Base-by-base conservation (phyloP, 2,888 invertebrate species). In the Timema cristinae region DNA sequence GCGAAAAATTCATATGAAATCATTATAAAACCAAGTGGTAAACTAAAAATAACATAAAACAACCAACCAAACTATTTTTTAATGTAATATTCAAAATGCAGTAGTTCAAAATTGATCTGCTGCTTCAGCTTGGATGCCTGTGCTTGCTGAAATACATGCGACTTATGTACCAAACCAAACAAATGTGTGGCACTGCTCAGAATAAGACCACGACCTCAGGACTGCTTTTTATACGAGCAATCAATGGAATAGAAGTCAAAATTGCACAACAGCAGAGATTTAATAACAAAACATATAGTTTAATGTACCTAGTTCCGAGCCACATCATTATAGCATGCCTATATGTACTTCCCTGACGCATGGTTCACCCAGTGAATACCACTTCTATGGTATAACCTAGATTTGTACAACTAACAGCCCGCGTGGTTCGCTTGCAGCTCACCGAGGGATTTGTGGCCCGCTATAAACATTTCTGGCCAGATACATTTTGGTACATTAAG, bases 121-220 rank as follows among this genome's bases (percentile, higher is more conserved):
- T 48, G 71, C 69, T 72, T 70, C 72, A 70, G 68, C 59, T 67
- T 70, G 70, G 59, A 68, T 67, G 70, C 61, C 67, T 61, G 68
- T 70, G 70, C 72, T 72, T 70, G 67, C 72, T 61, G 67, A 50
- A 72, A 72, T 50, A 70, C 72, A 72, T 70, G 67, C 67, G 51
- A 16, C 50, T 72, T 48, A 49, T 72, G 59, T 52, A 51, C 50
- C 11, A 71, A 68, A 52, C 47, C 32, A 68, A 68, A 50, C 7
- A 54, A 71, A 7, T 67, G 71, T 63, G 71, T 71, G 66, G 67
- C 66, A 67, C 49, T 66, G 68, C 52, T 68, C 32, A 68, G 51
- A 68, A 52, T 32, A 32, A 32, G 32, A 32, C 32, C 32, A 32
- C 32, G 32, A 32, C 32, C 32, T 32, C 32, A 32, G 32, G 32